Evolutionary conservation across 2,888 invertebrate genomes (phyloP), one percentile per base, ranked within the genome.

Genomic region (Apamea epomidion): DNA sequence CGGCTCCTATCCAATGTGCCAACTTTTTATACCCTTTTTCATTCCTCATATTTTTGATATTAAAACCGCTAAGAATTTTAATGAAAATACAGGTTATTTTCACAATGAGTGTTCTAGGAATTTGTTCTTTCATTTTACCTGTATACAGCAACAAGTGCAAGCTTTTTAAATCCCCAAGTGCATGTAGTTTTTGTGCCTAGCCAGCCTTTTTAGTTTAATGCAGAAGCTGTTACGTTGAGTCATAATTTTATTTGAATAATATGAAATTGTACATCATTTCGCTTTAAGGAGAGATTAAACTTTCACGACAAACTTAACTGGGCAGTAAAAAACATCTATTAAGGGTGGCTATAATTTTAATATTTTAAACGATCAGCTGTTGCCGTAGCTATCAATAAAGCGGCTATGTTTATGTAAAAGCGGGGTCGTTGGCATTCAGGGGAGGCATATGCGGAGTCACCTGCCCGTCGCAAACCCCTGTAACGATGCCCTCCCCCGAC

Each of bases 371-470:
- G 91, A 92, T 92, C 92, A 92, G 91, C 92, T 92, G 92, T 91
- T 91, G 89, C 81, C 82, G 70, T 88, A 79, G 54, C 81, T 84
- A 85, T 87, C 90, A 87, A 89, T 90, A 90, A 90, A 84, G 74
- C 74, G 82, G 68, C 67, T 67, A 68, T 85, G 83, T 87, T 92
- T 91, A 92, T 91, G 91, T 91, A 90, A 90, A 91, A 89, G 85
- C 85, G 92, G 93, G 97, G 96, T 96, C 97, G 93, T 94, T 96
- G 96, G 95, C 96, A 96, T 95, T 95, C 93, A 92, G 90, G 94
- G 95, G 94, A 95, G 95, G 94, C 96, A 96, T 96, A 95, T 96
- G 96, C 91, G 92, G 89, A 94, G 93, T 94, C 97, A 96, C 97
- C 97, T 97, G 97, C 90, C 84, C 81, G 94, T 86, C 81, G 82